Conservation (phyloP, 2,113 vertebrate species). For the Puffinus mauretanicus region DNA sequence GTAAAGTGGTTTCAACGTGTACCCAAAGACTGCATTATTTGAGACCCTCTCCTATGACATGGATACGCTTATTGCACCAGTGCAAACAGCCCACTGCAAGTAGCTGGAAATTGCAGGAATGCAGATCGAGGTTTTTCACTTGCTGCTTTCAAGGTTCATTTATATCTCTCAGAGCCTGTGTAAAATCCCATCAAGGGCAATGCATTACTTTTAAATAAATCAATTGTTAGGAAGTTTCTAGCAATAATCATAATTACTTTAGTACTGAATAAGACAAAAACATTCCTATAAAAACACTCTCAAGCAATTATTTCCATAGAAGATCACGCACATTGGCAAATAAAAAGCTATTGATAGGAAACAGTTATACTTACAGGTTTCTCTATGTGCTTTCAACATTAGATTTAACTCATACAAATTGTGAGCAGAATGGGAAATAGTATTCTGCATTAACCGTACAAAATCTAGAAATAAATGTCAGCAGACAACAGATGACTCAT, state of each 20-base stretch:
- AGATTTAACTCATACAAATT: not conserved
- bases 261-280: constrained; percentile 7
- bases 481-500: not conserved
- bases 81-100: not conserved
- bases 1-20: not conserved
- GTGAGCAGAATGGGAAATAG: not conserved
- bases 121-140: not conserved
- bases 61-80: not conserved
- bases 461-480: not conserved
- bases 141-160: not conserved
- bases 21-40: not conserved
- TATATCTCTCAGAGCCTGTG: not conserved
- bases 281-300: constrained; percentile 9
- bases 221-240: not conserved
- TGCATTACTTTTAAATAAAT: not conserved
- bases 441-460: not conserved
- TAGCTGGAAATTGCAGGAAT: not conserved
- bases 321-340: not conserved
- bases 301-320: not conserved
- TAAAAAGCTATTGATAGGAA: not conserved
- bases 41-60: not conserved
- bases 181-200: not conserved
- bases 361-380: not conserved
- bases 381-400: not conserved
- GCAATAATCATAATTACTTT: constrained; percentile 43